Evolutionary conservation across 2,888 invertebrate genomes (phyloP).

Genomic region (Shargacucullia verbasci): DNA sequence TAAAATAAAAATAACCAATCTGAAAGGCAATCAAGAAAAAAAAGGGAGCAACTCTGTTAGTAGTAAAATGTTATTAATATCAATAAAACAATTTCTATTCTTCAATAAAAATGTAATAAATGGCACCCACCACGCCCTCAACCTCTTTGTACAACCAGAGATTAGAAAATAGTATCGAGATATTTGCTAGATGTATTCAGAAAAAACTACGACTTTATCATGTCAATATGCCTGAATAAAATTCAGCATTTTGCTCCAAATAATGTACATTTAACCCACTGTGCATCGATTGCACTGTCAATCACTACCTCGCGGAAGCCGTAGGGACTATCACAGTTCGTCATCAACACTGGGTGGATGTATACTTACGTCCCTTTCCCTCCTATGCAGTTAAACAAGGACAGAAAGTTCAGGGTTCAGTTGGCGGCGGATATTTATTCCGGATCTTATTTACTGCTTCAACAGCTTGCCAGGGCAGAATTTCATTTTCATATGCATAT

Average conservation of each 20-base stretch:
- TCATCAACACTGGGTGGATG: constrained; percentile 64
- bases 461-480: constrained; percentile 73
- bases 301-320: constrained; percentile 73
- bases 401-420: constrained; percentile 63
- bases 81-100: too few relatives aligned
- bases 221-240: background rate
- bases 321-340: constrained; percentile 70
- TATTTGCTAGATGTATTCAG: too few relatives aligned
- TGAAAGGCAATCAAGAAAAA: too few relatives aligned
- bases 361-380: constrained; percentile 50
- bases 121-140: too few relatives aligned
- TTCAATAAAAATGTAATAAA: too few relatives aligned
- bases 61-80: too few relatives aligned
- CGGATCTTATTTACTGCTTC: constrained; percentile 83
- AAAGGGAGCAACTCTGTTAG: too few relatives aligned
- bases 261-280: constrained; percentile 33
- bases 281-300: constrained; percentile 79
- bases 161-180: too few relatives aligned
- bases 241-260: constrained; percentile 2
- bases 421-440: constrained; percentile 78
- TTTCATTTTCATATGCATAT: constrained; percentile 80
- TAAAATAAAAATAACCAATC: too few relatives aligned
- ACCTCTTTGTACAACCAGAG: too few relatives aligned
- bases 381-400: constrained; percentile 55
- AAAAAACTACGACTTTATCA: too few relatives aligned